phyloP scores from a whole-genome alignment of 2,888 invertebrate genomes.

The Zonitis immaculata region DNA sequence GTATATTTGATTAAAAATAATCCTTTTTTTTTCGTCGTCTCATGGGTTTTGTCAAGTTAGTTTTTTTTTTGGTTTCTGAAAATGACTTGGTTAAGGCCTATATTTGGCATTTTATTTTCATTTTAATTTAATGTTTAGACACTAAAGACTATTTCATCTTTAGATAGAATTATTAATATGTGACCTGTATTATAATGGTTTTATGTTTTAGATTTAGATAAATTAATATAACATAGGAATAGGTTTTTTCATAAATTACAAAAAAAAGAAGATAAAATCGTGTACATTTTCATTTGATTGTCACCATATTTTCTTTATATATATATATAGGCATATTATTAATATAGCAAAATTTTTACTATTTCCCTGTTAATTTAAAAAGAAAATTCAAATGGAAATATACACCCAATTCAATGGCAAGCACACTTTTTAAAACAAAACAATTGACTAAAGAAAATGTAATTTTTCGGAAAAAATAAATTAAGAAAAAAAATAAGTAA shows the following conservation, averaged over 20 bases:
- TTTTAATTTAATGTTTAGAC: slow-evolving; percentile 37
- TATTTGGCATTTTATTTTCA: slow-evolving; percentile 30
- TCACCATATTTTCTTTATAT: not conserved
- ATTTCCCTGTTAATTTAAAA: not conserved
- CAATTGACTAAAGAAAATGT: too few species aligned
- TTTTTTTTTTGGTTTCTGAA: not conserved
- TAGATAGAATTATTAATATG: slow-evolving; percentile 44
- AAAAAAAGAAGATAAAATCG: slow-evolving; percentile 12
- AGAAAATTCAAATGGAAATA: slow-evolving; percentile 22
- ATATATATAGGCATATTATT: not conserved
- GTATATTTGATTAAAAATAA: slow-evolving; percentile 32
- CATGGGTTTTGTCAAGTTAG: slow-evolving; percentile 20
- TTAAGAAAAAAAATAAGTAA: slow-evolving; percentile 4
- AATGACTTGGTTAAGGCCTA: slow-evolving; percentile 26
- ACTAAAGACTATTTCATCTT: slow-evolving; percentile 44
- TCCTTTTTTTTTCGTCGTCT: slow-evolving; percentile 32
- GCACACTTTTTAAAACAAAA: slow-evolving; percentile 19
- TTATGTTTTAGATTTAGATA: slow-evolving; percentile 49
- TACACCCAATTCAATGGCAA: slow-evolving; percentile 19
- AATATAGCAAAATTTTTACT: not conserved
- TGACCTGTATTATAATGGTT: slow-evolving; percentile 50
- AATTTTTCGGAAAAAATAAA: slow-evolving; percentile 15
- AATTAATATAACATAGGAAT: slow-evolving; percentile 46
- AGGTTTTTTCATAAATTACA: slow-evolving; percentile 39
- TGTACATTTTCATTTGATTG: slow-evolving; percentile 41